These are phyloP conservation scores for Eledona agricola DNA, from an alignment of 2,888 invertebrate species.

Conservation along the genomic window DNA sequence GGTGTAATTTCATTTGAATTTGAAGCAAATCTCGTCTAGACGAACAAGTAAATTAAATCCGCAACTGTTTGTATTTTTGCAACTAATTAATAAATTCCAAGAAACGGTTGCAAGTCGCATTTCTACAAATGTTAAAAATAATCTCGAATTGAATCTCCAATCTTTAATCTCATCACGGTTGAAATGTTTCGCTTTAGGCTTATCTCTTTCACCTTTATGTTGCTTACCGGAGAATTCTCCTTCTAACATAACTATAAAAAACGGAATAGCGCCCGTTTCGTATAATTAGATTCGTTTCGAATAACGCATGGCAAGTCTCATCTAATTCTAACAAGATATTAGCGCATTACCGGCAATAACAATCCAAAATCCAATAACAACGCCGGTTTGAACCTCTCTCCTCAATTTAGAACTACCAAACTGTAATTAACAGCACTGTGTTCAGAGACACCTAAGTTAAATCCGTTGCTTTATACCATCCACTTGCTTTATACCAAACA, in stretches of 20 bases:
- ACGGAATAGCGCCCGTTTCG: neutral
- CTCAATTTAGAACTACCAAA: constrained; percentile 6
- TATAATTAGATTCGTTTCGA: neutral
- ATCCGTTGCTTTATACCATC: too few relatives aligned
- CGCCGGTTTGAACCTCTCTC: constrained; percentile 6
- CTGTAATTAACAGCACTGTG: constrained; percentile 9
- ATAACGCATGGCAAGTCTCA: constrained; percentile 4
- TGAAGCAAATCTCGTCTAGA: too few relatives aligned
- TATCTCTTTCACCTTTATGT: constrained; percentile 12
- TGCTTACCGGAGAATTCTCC: neutral
- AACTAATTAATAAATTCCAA: too few relatives aligned
- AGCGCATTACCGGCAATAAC: constrained; percentile 2
- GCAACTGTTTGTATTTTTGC: too few relatives aligned
- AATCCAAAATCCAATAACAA: constrained; percentile 6
- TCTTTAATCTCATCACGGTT: constrained; percentile 13
- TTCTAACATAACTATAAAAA: constrained; percentile 8
- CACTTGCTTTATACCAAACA: too few relatives aligned
- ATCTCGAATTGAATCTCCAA: constrained; percentile 17
- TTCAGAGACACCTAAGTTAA: too few relatives aligned
- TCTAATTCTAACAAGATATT: constrained; percentile 10
- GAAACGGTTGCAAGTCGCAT: too few relatives aligned
- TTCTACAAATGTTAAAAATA: constrained; percentile 10
- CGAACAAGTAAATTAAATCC: too few relatives aligned
- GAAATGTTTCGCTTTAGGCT: constrained; percentile 5
- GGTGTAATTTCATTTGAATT: too few relatives aligned